phyloP scores from a whole-genome alignment of 2,888 invertebrate species.

The Anarsia innoxiella region DNA sequence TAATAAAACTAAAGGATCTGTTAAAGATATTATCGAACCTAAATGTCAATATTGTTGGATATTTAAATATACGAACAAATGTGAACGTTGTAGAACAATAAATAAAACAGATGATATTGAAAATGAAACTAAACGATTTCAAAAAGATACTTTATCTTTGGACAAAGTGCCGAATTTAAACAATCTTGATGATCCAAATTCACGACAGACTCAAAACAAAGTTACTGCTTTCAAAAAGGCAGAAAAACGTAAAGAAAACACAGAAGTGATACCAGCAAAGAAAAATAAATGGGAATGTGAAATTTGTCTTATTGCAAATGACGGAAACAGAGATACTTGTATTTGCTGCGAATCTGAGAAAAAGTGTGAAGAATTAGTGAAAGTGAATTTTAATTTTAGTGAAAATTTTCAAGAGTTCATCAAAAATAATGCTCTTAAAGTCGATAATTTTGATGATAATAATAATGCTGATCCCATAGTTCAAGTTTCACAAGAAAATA shows the following conservation, averaged over 20 bases:
- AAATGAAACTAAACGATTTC: not conserved
- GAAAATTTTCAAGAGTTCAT: constrained; percentile 11
- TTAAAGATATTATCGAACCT: too few species aligned
- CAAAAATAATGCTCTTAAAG: not conserved
- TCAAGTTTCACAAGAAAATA: too few species aligned
- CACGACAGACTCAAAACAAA: too few species aligned
- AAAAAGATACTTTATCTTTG: too few species aligned
- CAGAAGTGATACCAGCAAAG: constrained; percentile 3
- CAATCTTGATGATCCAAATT: too few species aligned
- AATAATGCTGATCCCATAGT: too few species aligned
- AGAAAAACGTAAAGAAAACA: not conserved
- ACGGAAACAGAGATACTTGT: constrained; percentile 28
- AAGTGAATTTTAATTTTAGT: constrained; percentile 24
- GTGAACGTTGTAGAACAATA: not conserved
- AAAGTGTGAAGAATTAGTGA: constrained; percentile 11
- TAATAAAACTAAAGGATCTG: not conserved
- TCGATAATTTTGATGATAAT: too few species aligned
- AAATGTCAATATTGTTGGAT: constrained; percentile 41
- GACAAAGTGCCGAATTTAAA: too few species aligned
- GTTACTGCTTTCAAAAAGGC: too few species aligned
- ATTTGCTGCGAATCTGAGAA: constrained; percentile 36
- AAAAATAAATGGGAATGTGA: constrained; percentile 37
- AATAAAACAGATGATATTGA: not conserved
- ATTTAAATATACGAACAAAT: constrained; percentile 2
- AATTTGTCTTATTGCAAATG: constrained; percentile 36